A percentile compares a stretch with the other conserved stretches of the same genome.
phyloP scores from a whole-genome alignment of 2,113 vertebrate genomes.

The Cacatua alba region DNA sequence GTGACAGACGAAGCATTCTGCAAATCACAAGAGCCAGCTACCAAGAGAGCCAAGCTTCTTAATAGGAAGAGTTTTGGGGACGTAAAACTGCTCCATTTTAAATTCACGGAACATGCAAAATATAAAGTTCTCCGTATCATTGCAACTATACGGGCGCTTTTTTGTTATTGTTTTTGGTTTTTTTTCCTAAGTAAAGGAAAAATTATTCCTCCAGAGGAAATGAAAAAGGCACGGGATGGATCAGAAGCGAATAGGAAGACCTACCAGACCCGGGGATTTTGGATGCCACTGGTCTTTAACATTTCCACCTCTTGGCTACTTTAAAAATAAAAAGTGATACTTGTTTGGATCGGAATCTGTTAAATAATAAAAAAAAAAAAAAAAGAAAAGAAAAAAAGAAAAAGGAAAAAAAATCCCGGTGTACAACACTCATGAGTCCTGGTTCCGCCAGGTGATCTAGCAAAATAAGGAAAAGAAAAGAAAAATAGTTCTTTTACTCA shows the following conservation, averaged over 20 bases:
- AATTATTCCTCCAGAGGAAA: not conserved
- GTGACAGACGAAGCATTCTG: constrained; percentile 74
- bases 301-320: not conserved
- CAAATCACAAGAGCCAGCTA: constrained; percentile 72
- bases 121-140: not conserved
- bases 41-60: constrained; percentile 12
- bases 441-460: not conserved
- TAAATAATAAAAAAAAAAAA: not conserved
- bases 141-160: not conserved
- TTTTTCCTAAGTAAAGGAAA: not conserved
- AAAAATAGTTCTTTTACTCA: not conserved
- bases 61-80: constrained; percentile 31
- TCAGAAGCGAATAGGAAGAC: not conserved
- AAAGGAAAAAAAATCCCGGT: not conserved
- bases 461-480: not conserved
- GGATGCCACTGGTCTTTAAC: not conserved
- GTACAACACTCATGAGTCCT: not conserved
- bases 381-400: not conserved
- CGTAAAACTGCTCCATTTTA: not conserved
- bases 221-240: not conserved
- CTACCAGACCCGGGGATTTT: not conserved
- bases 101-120: not conserved
- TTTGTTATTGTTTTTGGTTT: not conserved
- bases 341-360: not conserved
- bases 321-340: not conserved